phyloP scores from a whole-genome alignment of 2,113 vertebrate genomes.

The Hippocampus abdominalis region DNA sequence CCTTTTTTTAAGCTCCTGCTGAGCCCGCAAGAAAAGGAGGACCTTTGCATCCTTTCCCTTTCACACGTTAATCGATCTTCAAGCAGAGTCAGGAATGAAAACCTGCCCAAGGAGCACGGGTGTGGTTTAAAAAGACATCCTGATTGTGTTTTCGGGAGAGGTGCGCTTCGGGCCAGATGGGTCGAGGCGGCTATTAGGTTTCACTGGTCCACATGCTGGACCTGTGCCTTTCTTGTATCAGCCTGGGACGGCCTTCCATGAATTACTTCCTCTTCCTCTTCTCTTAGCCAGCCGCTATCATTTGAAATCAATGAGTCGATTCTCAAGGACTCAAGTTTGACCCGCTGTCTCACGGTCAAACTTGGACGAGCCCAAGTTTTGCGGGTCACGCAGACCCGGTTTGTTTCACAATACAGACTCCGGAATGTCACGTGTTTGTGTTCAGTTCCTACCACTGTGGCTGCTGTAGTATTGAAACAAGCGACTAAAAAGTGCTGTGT shows the following conservation, averaged over 20 bases:
- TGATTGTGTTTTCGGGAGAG: slow-evolving; percentile 26
- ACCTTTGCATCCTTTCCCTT: slow-evolving; percentile 55
- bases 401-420: slow-evolving; percentile 26
- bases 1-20: slow-evolving; percentile 48
- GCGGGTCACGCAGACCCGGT: slow-evolving; percentile 26
- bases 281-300: slow-evolving; percentile 2
- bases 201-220: slow-evolving; percentile 40
- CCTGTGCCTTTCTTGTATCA: slow-evolving; percentile 36
- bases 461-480: slow-evolving; percentile 4
- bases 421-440: slow-evolving; percentile 27
- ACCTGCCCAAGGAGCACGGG: slow-evolving; percentile 29
- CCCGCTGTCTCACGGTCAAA: slow-evolving; percentile 25
- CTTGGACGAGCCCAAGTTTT: slow-evolving; percentile 21
- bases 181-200: slow-evolving; percentile 45
- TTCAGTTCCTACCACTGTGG: slow-evolving; percentile 13
- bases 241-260: slow-evolving; percentile 25
- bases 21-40: slow-evolving; percentile 56
- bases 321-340: slow-evolving; percentile 8
- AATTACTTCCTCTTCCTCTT: background rate
- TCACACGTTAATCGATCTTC: slow-evolving; percentile 57
- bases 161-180: slow-evolving; percentile 37
- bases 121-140: slow-evolving; percentile 49
- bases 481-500: background rate
- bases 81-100: slow-evolving; percentile 46
- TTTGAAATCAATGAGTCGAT: slow-evolving; percentile 39